These are phyloP conservation scores for Yponomeuta sedellus DNA, from an alignment of 2,888 invertebrate genomes.

Conservation along the genomic window DNA sequence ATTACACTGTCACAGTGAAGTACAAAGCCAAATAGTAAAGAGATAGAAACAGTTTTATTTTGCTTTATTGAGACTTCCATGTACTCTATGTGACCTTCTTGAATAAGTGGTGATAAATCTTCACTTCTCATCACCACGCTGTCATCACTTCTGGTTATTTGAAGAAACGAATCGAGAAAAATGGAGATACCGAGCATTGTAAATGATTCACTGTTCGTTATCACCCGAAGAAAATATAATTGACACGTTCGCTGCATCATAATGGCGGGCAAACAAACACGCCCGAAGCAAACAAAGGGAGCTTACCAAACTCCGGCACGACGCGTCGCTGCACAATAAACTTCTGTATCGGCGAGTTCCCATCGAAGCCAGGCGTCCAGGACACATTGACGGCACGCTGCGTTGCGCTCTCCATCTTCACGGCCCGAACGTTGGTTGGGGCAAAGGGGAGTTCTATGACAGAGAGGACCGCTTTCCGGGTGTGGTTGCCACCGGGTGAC, in stretches of 20 bases:
- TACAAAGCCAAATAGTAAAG: neutral
- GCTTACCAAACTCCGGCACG: slow-evolving; percentile 88
- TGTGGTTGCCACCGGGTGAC: slow-evolving; percentile 95
- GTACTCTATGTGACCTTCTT: too few species aligned
- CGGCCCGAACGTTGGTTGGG: slow-evolving; percentile 90
- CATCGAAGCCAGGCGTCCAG: slow-evolving; percentile 98
- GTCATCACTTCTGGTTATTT: too few species aligned
- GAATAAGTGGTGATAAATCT: too few species aligned
- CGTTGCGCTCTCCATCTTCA: slow-evolving; percentile 78
- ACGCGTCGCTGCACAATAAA: slow-evolving; percentile 94
- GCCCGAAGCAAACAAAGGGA: too few species aligned
- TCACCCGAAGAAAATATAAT: too few species aligned
- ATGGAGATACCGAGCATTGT: too few species aligned
- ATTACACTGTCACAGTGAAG: neutral
- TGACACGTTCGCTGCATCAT: too few species aligned
- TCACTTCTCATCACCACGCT: too few species aligned
- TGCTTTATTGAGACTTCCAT: too few species aligned
- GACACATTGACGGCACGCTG: slow-evolving; percentile 91
- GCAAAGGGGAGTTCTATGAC: slow-evolving; percentile 97
- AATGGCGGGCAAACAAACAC: too few species aligned
- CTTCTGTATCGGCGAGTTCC: slow-evolving; percentile 95
- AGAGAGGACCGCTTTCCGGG: slow-evolving; percentile 85
- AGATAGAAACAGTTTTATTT: neutral
- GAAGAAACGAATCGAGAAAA: too few species aligned
- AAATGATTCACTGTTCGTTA: too few species aligned